Evolutionary conservation across 2,113 vertebrate species (phyloP), one percentile per base, ranked within the genome.

Genomic region (Lanius ludovicianus): DNA sequence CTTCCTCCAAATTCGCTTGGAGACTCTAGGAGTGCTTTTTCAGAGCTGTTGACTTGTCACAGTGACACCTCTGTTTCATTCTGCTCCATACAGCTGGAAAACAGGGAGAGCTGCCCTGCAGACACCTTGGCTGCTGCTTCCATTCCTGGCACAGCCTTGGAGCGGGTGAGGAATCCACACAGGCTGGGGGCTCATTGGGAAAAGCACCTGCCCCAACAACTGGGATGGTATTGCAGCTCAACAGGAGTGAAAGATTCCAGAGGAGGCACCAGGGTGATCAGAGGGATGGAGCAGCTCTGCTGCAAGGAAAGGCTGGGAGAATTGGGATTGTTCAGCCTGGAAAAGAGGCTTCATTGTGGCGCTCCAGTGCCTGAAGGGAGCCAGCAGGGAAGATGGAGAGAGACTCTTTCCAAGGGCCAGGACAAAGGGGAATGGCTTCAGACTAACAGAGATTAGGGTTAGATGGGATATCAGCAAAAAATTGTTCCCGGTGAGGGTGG

Each of bases 91-190:
- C 21, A 39, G 59, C 6, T 88, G 85, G 62, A 11, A 24, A 35
- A 22, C 49, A 24, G 49, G 30, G 57, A 44, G 15, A 35, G 53
- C 60, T 95, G 25, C 80, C 64, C 59, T 86, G 33, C 33, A n/a
- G 35, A 56, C 83, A 31, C 78, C 35, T 28, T 33, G 94, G 82
- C 85, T 92, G 85, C 89, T 59, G 68, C 77, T 81, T 19, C 62
- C 33, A 2, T 3, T 42, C 31, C 83, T 31, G 59, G n/a, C 46
- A 2, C 2, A 0, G 76, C 84, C 71, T 2, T 3, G 4, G 14
- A 14, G 46, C 0, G 0, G 65, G 64, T 3, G 44, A 60, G 69
- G 22, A 25, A 49, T 22, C 49, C 31, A 17, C 46, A 17, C 21
- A 5, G 76, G 31, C 9, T 69, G 68, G 62, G 13, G 41, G 27